Conservation (phyloP, 2,797 vertebrate genomes). For the Micropoecilia bifurca region DNA sequence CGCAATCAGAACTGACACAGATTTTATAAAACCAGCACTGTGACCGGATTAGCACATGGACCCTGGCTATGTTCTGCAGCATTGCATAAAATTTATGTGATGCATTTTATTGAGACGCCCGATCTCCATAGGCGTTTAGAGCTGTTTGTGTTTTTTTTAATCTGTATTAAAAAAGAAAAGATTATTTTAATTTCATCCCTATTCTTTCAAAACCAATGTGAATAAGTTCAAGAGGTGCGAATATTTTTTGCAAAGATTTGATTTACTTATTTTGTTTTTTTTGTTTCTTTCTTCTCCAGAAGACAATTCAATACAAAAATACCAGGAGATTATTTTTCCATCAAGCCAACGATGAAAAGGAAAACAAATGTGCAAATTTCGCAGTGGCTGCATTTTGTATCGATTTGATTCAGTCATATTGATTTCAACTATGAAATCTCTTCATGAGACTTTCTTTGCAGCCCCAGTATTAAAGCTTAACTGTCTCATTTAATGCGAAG, state of each 20-base stretch:
- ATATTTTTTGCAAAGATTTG: too few species aligned
- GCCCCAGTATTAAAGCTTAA: too few species aligned
- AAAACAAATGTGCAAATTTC: too few species aligned
- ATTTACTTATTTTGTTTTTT: not conserved
- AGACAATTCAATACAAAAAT: too few species aligned
- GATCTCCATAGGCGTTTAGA: constrained; percentile 18
- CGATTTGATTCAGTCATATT: too few species aligned
- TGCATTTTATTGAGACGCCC: constrained; percentile 29
- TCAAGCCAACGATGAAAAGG: too few species aligned
- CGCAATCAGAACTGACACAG: constrained; percentile 22
- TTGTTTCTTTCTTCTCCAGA: not conserved
- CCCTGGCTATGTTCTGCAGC: constrained; percentile 25
- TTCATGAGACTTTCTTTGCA: too few species aligned
- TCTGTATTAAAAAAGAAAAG: constrained; percentile 38
- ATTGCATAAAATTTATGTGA: constrained; percentile 5
- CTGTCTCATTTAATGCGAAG: too few species aligned
- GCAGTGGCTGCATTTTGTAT: too few species aligned
- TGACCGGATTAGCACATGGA: constrained; percentile 40
- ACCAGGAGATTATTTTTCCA: too few species aligned
- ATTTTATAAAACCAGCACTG: constrained; percentile 40
- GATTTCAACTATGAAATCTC: too few species aligned
- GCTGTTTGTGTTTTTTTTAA: constrained; percentile 7
- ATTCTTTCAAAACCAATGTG: not conserved
- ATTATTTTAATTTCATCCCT: constrained; percentile 24
- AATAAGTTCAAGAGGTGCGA: too few species aligned